Evolutionary conservation across 2,113 vertebrate species (phyloP).

Genomic region (Formicarius rufipectus): DNA sequence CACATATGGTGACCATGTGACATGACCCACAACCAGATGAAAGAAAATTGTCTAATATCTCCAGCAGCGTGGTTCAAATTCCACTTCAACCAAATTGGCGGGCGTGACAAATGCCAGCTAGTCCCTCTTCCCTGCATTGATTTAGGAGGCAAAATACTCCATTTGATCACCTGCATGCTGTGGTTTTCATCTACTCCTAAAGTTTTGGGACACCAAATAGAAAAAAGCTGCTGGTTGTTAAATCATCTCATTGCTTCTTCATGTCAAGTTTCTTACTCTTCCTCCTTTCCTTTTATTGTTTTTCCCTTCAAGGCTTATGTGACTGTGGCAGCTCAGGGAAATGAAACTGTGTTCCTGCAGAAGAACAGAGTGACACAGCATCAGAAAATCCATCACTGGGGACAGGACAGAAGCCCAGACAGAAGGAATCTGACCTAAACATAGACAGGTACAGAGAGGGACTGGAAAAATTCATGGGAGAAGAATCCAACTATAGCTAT

Average conservation of each 20-base stretch:
- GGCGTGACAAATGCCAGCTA: conserved; percentile 66
- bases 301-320: neutral
- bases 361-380: neutral
- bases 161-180: conserved; percentile 48
- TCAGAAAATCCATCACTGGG: neutral
- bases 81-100: conserved; percentile 57
- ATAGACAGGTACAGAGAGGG: neutral
- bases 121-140: neutral
- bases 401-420: neutral
- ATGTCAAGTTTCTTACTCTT: neutral
- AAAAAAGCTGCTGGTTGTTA: conserved; percentile 31
- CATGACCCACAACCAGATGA: conserved; percentile 62
- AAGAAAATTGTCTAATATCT: conserved; percentile 69
- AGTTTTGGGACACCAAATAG: conserved; percentile 9
- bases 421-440: neutral
- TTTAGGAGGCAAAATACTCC: conserved; percentile 27
- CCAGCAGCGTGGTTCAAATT: conserved; percentile 63
- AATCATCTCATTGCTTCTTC: conserved; percentile 25
- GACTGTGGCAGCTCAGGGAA: neutral
- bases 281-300: neutral
- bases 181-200: conserved; percentile 36
- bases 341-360: neutral
- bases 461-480: neutral
- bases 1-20: conserved; percentile 70
- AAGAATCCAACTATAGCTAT: neutral